These are phyloP conservation scores for Sycophila sp. DNA, from an alignment of 1,140 invertebrate genomes.

Conservation along the genomic window DNA sequence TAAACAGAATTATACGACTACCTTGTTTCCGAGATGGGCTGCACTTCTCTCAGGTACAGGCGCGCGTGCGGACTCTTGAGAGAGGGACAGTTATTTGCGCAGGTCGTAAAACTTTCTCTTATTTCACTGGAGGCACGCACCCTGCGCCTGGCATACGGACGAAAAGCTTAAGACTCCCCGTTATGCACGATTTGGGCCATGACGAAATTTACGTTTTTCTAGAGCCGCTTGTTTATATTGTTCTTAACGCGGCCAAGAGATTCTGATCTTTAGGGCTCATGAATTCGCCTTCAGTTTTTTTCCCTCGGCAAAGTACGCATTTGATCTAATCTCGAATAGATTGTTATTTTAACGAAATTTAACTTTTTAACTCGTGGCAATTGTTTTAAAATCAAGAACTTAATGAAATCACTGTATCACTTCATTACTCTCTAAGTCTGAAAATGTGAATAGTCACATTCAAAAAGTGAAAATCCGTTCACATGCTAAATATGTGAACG, in stretches of 20 bases:
- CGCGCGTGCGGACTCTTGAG: not conserved
- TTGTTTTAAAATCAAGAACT: too few relatives aligned
- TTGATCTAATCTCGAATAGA: too few relatives aligned
- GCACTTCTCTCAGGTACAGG: not conserved
- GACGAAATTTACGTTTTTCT: conserved; percentile 34
- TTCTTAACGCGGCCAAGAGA: too few relatives aligned
- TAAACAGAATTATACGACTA: conserved; percentile 36
- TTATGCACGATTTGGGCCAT: conserved; percentile 26
- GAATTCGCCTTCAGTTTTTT: not conserved
- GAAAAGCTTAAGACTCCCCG: not conserved
- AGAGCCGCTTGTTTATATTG: conserved; percentile 20
- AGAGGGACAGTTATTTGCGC: not conserved
- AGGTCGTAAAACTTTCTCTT: conserved; percentile 52
- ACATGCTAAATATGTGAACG: too few relatives aligned
- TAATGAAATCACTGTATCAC: too few relatives aligned
- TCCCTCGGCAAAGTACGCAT: too few relatives aligned
- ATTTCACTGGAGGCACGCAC: not conserved
- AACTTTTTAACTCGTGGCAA: too few relatives aligned
- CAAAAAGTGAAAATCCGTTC: too few relatives aligned
- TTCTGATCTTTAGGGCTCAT: too few relatives aligned
- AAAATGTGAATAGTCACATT: too few relatives aligned
- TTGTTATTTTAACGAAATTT: too few relatives aligned
- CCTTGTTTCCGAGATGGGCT: not conserved
- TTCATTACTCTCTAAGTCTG: too few relatives aligned
- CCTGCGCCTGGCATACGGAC: not conserved